Conservation (phyloP, 2,113 vertebrate species). For the Pseudorectes ferrugineus region DNA sequence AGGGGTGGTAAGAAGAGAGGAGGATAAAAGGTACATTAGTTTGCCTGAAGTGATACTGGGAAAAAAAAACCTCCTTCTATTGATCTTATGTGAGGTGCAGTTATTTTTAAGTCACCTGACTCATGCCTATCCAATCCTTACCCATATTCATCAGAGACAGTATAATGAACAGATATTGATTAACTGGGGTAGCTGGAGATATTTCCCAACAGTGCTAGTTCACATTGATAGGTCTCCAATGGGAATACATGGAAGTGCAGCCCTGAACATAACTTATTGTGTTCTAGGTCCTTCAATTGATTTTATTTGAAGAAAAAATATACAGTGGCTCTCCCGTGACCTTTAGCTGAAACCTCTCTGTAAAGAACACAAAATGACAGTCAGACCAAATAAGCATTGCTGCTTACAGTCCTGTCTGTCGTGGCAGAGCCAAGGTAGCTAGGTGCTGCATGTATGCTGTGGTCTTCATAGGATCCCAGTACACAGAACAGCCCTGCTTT, state of each 20-base stretch:
- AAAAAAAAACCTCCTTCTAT: not conserved
- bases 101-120: slow-evolving; percentile 83
- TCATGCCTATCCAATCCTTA: slow-evolving; percentile 76
- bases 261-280: slow-evolving; percentile 77
- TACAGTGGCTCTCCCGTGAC: slow-evolving; percentile 69
- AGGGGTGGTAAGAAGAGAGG: not conserved
- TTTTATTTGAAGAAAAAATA: slow-evolving; percentile 71
- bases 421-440: not conserved
- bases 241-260: slow-evolving; percentile 57
- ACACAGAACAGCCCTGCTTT: not conserved
- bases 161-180: slow-evolving; percentile 88
- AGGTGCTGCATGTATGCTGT: not conserved
- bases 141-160: slow-evolving; percentile 72
- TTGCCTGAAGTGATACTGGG: slow-evolving; percentile 41
- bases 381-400: slow-evolving; percentile 26
- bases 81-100: slow-evolving; percentile 74
- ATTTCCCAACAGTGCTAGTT: slow-evolving; percentile 78
- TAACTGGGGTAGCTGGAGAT: slow-evolving; percentile 76
- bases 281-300: slow-evolving; percentile 79
- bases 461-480: not conserved
- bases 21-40: slow-evolving; percentile 7
- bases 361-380: slow-evolving; percentile 32
- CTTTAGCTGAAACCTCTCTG: slow-evolving; percentile 71
- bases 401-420: not conserved
- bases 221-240: slow-evolving; percentile 72